Evolutionary conservation across 1,140 invertebrate species (phyloP).

Genomic region (Geopemphigus sp.): DNA sequence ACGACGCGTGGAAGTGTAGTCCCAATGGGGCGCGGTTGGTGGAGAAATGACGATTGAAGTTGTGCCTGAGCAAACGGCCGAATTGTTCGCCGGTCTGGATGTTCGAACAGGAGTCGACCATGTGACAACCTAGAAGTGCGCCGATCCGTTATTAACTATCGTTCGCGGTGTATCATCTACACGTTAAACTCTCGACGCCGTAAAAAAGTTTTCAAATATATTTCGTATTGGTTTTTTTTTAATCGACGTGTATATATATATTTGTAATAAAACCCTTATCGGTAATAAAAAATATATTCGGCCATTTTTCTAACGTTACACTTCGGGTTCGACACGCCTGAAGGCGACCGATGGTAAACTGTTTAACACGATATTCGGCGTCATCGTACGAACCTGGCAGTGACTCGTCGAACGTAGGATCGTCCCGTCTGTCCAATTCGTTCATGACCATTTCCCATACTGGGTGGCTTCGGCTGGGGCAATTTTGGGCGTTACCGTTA

Average conservation of each 20-base stretch:
- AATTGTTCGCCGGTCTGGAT: constrained; percentile 87
- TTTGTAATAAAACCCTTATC: no score
- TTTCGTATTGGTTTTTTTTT: no score
- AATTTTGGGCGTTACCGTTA: constrained; percentile 88
- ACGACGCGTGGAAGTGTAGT: constrained; percentile 91
- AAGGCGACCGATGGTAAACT: no score
- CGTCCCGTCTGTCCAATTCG: constrained; percentile 85
- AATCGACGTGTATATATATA: no score
- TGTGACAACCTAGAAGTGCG: constrained; percentile 74
- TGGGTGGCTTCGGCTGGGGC: constrained; percentile 80
- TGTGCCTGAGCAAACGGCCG: constrained; percentile 81
- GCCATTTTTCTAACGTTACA: no score
- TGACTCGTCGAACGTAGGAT: constrained; percentile 85
- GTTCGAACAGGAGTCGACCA: constrained; percentile 91
- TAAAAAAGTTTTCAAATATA: no score
- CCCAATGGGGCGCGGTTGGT: constrained; percentile 91
- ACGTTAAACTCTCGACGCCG: no score
- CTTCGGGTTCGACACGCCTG: no score
- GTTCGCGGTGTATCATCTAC: no score
- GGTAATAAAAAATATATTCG: no score
- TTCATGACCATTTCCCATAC: constrained; percentile 97
- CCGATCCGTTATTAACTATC: no score
- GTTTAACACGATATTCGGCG: no score
- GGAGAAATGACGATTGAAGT: constrained; percentile 89
- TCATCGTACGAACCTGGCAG: constrained; percentile 61